Evolutionary conservation across 64 coral and sea anemone species (phyloP).

Genomic region (Trachythela sp.): DNA sequence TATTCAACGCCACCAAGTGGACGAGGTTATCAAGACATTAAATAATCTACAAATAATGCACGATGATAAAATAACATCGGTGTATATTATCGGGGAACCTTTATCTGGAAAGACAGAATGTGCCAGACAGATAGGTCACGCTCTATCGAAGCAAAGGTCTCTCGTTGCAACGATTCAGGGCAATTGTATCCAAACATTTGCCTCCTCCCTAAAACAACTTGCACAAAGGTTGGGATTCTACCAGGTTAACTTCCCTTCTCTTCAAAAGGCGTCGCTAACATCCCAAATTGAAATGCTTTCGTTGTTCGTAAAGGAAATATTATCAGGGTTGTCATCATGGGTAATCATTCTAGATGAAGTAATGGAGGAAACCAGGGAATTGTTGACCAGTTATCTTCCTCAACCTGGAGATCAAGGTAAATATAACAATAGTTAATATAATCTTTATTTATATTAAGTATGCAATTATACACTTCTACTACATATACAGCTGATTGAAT

Average conservation of each 20-base stretch:
- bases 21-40: neutral
- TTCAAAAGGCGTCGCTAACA: neutral
- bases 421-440: too few species aligned
- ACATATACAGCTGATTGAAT: too few species aligned
- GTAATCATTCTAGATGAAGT: neutral
- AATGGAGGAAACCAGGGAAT: neutral
- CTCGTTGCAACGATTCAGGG: neutral
- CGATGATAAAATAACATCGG: neutral
- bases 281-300: neutral
- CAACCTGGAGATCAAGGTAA: neutral
- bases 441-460: too few species aligned
- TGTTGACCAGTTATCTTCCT: neutral
- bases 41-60: neutral
- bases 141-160: neutral
- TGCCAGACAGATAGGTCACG: neutral
- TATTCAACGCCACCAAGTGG: neutral
- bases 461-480: too few species aligned
- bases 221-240: neutral
- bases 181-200: neutral
- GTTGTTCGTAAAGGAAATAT: neutral
- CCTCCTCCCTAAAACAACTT: neutral
- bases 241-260: neutral
- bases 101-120: constrained; percentile 4
- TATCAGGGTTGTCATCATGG: neutral
- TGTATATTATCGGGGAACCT: neutral